These are phyloP conservation scores for Loriculus beryllinus DNA, from an alignment of 2,797 vertebrate genomes.

Conservation along the genomic window DNA sequence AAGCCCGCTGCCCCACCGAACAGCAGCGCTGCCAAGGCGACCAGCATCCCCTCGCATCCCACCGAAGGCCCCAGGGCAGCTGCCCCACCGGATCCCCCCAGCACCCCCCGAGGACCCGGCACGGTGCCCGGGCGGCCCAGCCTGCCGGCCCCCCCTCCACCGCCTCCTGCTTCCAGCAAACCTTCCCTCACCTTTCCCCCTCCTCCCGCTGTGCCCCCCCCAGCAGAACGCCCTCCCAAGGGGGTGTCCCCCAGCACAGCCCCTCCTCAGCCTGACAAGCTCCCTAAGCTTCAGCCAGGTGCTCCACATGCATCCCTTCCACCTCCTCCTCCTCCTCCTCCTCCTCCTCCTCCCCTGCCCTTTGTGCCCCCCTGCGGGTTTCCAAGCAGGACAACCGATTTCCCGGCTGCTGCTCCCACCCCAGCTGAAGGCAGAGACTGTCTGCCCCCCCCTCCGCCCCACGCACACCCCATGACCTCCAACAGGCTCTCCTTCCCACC, in stretches of 20 bases:
- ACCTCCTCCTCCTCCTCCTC: not conserved
- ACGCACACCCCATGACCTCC: slow-evolving; percentile 48
- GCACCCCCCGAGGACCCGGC: not conserved
- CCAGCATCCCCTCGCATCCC: not conserved
- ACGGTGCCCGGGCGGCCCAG: slow-evolving; percentile 50
- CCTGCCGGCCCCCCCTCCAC: slow-evolving; percentile 60
- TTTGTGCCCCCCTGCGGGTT: slow-evolving; percentile 30
- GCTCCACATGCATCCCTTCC: not conserved
- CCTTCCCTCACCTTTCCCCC: slow-evolving; percentile 57
- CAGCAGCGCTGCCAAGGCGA: not conserved
- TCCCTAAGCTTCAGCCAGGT: slow-evolving; percentile 76
- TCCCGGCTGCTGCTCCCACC: slow-evolving; percentile 28
- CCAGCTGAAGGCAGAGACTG: slow-evolving; percentile 9
- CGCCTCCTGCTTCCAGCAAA: slow-evolving; percentile 64
- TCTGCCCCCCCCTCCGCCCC: not conserved
- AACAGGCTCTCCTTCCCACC: slow-evolving; percentile 51
- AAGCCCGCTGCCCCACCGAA: slow-evolving; percentile 62
- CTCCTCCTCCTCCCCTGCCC: slow-evolving; percentile 15
- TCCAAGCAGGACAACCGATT: not conserved
- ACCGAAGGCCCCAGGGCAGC: slow-evolving; percentile 54
- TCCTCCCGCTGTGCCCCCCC: slow-evolving; percentile 64
- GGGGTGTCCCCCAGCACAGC: not conserved
- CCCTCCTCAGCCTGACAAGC: slow-evolving; percentile 74
- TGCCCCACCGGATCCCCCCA: slow-evolving; percentile 32
- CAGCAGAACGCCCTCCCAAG: slow-evolving; percentile 68